Percentiles rank a stretch among this genome's conserved stretches.
Conservation (phyloP, 2,797 vertebrate genomes). For the Microctenopoma stevenorrisi region DNA sequence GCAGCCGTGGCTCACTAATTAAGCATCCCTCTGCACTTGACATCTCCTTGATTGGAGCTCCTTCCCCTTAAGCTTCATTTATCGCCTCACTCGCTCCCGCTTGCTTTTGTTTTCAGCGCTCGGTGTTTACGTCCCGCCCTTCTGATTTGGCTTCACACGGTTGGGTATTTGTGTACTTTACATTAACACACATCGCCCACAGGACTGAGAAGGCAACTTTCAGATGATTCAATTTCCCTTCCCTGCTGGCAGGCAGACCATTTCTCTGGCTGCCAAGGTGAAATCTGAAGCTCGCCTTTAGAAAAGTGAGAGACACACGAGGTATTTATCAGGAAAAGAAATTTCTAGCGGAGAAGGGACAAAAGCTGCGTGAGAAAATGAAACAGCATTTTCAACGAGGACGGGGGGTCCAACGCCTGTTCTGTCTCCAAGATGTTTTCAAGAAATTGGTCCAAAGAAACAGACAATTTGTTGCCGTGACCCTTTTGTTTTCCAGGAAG, state of each 20-base stretch:
- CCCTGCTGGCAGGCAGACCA: conserved; percentile 8
- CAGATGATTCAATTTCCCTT: conserved; percentile 21
- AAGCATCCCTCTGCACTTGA: conserved; percentile 41
- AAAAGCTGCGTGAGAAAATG: conserved; percentile 35
- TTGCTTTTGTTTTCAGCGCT: conserved; percentile 7
- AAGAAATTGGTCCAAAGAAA: conserved; percentile 4
- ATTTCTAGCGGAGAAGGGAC: conserved; percentile 20
- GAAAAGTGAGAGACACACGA: conserved; percentile 22
- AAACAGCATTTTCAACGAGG: conserved; percentile 28
- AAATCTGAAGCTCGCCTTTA: conserved; percentile 56
- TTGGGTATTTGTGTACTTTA: background rate
- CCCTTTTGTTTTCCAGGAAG: background rate
- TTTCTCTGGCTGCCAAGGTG: conserved; percentile 60
- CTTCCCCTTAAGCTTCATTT: conserved; percentile 43
- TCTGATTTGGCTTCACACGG: background rate
- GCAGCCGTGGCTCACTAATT: conserved; percentile 40
- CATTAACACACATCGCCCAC: background rate
- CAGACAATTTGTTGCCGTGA: background rate
- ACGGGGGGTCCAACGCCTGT: background rate
- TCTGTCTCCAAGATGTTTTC: conserved; percentile 21
- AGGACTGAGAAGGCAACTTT: conserved; percentile 36
- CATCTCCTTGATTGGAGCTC: conserved; percentile 44
- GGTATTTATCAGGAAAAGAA: conserved; percentile 3
- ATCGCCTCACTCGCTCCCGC: conserved; percentile 14
- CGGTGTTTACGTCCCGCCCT: background rate